Evolutionary conservation across 2,888 invertebrate genomes (phyloP).

Genomic region (Diplolepis rosae): DNA sequence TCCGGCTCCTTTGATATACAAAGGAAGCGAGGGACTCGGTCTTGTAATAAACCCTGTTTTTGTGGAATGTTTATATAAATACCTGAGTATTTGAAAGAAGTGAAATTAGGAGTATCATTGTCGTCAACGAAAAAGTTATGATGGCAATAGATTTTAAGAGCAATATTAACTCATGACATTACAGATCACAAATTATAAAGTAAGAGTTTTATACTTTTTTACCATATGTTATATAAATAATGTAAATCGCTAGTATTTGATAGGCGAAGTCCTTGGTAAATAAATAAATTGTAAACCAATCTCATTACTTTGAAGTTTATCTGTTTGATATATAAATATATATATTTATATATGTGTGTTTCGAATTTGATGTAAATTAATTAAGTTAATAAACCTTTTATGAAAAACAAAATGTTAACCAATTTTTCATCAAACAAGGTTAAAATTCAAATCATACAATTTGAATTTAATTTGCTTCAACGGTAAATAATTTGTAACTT

Average conservation of each 20-base stretch:
- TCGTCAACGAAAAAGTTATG: conserved; percentile 5
- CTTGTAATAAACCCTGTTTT: not conserved
- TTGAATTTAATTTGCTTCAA: no score
- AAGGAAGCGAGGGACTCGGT: not conserved
- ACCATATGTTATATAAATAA: conserved; percentile 6
- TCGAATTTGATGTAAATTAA: no score
- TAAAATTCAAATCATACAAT: no score
- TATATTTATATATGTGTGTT: no score
- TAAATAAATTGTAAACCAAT: conserved; percentile 10
- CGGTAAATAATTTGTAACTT: no score
- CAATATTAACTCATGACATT: conserved; percentile 12
- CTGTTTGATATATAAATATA: no score
- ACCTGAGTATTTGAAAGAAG: conserved; percentile 9
- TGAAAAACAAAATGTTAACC: no score
- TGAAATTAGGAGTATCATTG: not conserved
- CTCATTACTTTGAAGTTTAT: not conserved
- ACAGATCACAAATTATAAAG: conserved; percentile 8
- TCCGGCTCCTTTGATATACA: not conserved
- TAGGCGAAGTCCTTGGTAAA: conserved; percentile 3
- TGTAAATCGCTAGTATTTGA: conserved; percentile 11
- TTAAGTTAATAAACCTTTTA: no score
- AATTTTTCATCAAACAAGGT: no score
- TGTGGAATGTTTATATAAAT: conserved; percentile 20
- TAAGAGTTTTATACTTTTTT: conserved; percentile 25
- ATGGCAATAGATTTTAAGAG: conserved; percentile 4